Evolutionary conservation across 1,140 invertebrate genomes (phyloP), one percentile per base, ranked within the genome.

Genomic region (Dendroctonus valens): DNA sequence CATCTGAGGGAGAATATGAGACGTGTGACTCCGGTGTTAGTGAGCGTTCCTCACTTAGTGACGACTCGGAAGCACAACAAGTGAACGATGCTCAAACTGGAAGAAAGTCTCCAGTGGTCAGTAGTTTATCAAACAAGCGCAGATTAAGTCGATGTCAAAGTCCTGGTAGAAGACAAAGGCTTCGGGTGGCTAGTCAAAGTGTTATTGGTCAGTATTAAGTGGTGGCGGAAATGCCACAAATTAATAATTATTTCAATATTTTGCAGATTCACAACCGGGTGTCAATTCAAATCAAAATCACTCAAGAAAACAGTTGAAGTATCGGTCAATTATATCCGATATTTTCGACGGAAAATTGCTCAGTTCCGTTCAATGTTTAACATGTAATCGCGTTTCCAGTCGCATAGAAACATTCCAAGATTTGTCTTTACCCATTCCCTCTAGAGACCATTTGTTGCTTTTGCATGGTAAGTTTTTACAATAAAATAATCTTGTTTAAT

Each of bases 341-440:
- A 89, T 96, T 59, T 98, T 98, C 81, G 95, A 98, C 80, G 96
- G 96, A 1, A 93, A 94, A 77, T 82, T 98, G 9, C 81, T 96
- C 9, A 97, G 93, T 53, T 95, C 94, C 9, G 95, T 98, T 7
- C 93, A 97, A 78, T 99, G 96, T 80, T 81, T 97, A 51, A 97
- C 94, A 2, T 99, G 96, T 81, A 91, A 96, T 79, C 85, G 93
- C 75, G 89, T 97, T 72, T 77, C 76, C 6, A 77, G 77, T 65
- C 69, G 75, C 12, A 68, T 78, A 15, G 77, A 78, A 71, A 78
- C 77, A 40, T 78, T 78, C 60, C 77, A 77, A 63, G 96, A 99
- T 79, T 82, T 99, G 6, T 98, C 95, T 5, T 80, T 99, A 62
- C 96, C 96, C 0, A 98, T 99, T 75, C 96, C 97, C 3, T 93